These are phyloP conservation scores for Columba livia DNA, from an alignment of 2,113 vertebrate species.

Conservation along the genomic window DNA sequence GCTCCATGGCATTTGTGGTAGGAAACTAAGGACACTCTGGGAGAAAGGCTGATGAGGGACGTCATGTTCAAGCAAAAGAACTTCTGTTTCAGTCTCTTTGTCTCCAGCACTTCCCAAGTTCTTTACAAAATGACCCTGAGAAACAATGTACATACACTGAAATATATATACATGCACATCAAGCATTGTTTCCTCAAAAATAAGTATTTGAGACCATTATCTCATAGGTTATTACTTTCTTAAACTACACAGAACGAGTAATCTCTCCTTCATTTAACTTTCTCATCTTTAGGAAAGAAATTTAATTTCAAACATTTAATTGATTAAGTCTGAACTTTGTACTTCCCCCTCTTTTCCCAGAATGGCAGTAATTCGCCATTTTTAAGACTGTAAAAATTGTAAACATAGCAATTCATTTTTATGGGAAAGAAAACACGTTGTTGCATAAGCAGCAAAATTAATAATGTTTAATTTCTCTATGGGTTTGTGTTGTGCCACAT, in stretches of 20 bases:
- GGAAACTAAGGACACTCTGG: conserved; percentile 90
- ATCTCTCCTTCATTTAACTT: background rate
- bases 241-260: background rate
- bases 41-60: conserved; percentile 96
- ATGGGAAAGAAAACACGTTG: background rate
- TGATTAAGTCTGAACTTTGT: background rate
- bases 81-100: conserved; percentile 94
- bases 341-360: background rate
- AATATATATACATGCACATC: background rate
- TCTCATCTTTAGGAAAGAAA: background rate
- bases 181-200: background rate
- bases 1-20: conserved; percentile 93
- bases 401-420: background rate
- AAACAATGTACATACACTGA: background rate
- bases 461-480: background rate
- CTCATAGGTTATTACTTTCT: background rate
- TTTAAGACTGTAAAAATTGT: background rate
- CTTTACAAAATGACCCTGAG: conserved; percentile 95
- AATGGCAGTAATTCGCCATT: background rate
- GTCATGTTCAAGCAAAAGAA: conserved; percentile 94
- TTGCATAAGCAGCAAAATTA: background rate
- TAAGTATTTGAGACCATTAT: background rate
- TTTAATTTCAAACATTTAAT: background rate
- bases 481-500: background rate
- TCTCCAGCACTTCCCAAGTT: conserved; percentile 90